phyloP scores from a whole-genome alignment of 2,113 vertebrate genomes.

The Mus pahari region DNA sequence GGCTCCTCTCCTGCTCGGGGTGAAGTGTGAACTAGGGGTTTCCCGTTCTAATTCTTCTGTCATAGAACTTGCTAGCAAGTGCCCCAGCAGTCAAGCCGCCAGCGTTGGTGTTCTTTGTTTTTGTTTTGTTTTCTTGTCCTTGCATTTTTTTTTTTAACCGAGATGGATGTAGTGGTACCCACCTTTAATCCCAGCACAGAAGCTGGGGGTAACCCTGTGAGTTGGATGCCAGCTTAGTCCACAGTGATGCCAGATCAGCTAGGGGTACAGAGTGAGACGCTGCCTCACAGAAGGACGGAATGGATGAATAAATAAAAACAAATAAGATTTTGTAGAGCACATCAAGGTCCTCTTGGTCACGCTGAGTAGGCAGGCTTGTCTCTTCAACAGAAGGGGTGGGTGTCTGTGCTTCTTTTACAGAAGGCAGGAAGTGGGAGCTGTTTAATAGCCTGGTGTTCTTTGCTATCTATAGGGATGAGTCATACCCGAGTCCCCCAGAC shows the following conservation, averaged over 20 bases:
- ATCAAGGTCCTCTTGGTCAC: not conserved
- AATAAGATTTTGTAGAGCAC: not conserved
- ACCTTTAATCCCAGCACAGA: not conserved
- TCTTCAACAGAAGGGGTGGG: not conserved
- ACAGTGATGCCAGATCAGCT: not conserved
- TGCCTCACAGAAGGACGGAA: not conserved
- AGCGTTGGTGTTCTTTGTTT: not conserved
- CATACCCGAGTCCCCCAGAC: not conserved
- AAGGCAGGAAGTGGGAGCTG: no score
- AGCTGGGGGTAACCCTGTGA: not conserved
- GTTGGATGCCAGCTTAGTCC: not conserved
- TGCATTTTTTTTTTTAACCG: not conserved
- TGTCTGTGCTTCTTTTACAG: not conserved
- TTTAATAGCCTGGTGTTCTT: not conserved
- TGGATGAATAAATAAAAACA: not conserved
- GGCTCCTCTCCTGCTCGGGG: rapidly evolving
- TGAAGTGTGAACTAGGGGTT: not conserved
- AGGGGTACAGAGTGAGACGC: not conserved
- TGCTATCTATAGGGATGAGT: not conserved
- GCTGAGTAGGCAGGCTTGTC: not conserved
- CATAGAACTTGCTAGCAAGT: not conserved
- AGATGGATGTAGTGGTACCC: not conserved
- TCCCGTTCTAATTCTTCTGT: not conserved
- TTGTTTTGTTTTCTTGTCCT: not conserved
- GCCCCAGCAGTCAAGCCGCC: not conserved